Base-by-base conservation (phyloP, 2,888 invertebrate genomes). In the Himalopsyche tibetana region DNA sequence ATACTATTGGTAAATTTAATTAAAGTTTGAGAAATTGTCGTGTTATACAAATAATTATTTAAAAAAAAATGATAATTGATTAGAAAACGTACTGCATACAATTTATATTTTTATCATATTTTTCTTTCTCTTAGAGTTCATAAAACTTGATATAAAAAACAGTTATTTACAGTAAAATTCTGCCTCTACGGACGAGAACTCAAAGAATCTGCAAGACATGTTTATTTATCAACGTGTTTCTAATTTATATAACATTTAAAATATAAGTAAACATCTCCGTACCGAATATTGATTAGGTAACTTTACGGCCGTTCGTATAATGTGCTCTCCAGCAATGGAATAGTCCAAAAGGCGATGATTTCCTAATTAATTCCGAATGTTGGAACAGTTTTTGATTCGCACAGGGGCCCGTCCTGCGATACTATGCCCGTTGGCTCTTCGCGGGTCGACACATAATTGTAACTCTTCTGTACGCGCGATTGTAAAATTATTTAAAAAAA, bases 351-450 rank as follows among this genome's bases (percentile, higher is more conserved):
- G 74, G 74, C 74, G 74, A 74, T 74, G 74, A 74, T 74, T 74
- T 74, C 74, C 74, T 74, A 74, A 74, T 74, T 74, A 74, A 74
- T 74, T 74, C 38, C 38, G 74, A 74, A 36, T 74, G 74, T 74
- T 74, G 74, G 74, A 74, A 74, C 36, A 74, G 36, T 74, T 74
- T 15, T 74, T 15, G 51, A 15, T 51, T 51, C 51, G 51, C 51
- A 51, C 51, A 15, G 51, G 51, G 74, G 74, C 38, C 74, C 19
- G 36, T 38, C 74, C 28, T 36, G 63, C 63, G 74, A 74, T 36
- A 15, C 51, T 51, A 51, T 51, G 51, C 15, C 51, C 51, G 15
- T 51, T 51, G 74, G 74, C 38, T 36, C 74, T n/a, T 19, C 56
- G 56, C 56, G 56, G 28, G 69, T 69, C 69, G 69, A 3, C 36